Conservation (phyloP, 1,140 invertebrate species). For the Drosophila tropicalis region DNA sequence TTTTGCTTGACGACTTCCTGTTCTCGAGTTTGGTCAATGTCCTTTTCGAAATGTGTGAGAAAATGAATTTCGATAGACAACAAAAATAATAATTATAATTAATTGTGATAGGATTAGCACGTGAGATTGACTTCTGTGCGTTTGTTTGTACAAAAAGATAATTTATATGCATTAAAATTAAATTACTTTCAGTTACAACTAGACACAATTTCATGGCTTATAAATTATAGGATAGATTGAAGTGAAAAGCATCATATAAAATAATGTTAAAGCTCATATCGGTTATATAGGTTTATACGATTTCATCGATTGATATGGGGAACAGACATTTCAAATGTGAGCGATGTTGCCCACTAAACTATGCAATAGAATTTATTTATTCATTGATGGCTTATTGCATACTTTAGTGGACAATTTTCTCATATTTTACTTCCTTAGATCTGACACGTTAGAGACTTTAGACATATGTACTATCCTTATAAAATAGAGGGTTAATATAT, state of each 20-base stretch:
- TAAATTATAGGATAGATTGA: slow-evolving; percentile 8
- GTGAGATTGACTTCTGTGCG: slow-evolving; percentile 4
- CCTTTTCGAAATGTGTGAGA: too few relatives aligned
- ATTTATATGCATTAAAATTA: not conserved
- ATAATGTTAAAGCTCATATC: not conserved
- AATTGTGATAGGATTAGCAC: slow-evolving; percentile 10
- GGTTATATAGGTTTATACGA: not conserved
- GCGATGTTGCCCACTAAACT: too few relatives aligned
- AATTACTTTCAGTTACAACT: not conserved
- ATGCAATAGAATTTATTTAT: too few relatives aligned
- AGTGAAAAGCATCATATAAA: slow-evolving; percentile 2
- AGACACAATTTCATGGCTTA: not conserved
- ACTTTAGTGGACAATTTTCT: too few relatives aligned
- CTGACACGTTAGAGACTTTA: too few relatives aligned
- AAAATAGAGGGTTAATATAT: not conserved
- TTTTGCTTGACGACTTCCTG: too few relatives aligned
- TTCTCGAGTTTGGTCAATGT: too few relatives aligned
- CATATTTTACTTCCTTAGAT: too few relatives aligned
- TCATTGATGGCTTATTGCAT: too few relatives aligned
- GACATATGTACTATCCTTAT: not conserved
- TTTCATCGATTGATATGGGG: too few relatives aligned
- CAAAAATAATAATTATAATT: not conserved
- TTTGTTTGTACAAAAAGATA: not conserved
- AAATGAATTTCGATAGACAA: not conserved
- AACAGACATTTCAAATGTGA: too few relatives aligned